Conservation (phyloP, 2,888 invertebrate genomes). For the Drosophila neotestacea region DNA sequence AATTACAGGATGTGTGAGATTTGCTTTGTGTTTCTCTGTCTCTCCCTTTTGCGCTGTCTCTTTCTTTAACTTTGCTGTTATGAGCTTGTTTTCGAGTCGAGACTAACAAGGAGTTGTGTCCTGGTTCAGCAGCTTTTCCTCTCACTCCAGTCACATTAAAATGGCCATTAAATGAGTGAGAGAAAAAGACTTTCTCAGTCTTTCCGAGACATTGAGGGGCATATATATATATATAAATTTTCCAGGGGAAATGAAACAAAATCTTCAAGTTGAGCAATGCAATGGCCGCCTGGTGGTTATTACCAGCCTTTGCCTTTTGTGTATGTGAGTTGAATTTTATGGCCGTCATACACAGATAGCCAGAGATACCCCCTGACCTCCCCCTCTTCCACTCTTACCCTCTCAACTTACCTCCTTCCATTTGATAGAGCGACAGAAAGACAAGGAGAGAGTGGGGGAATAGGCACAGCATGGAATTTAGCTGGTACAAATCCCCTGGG, state of each 20-base stretch:
- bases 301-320: conserved; percentile 40
- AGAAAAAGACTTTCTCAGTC: conserved; percentile 6
- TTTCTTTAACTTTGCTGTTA: neutral
- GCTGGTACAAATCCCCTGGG: conserved; percentile 75
- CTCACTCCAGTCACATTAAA: conserved; percentile 58
- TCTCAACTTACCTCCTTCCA: neutral
- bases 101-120: conserved; percentile 25
- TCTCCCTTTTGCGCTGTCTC: too few relatives aligned
- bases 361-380: conserved; percentile 19
- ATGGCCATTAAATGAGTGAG: conserved; percentile 66
- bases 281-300: conserved; percentile 74
- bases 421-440: too few relatives aligned
- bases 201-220: conserved; percentile 17
- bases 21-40: conserved; percentile 3
- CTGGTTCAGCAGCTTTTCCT: conserved; percentile 2
- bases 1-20: conserved; percentile 38
- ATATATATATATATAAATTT: conserved; percentile 40
- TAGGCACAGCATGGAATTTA: conserved; percentile 44
- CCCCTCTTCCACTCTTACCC: neutral
- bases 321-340: conserved; percentile 76
- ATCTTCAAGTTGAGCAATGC: conserved; percentile 54
- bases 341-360: conserved; percentile 75
- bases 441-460: too few relatives aligned
- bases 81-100: conserved; percentile 15
- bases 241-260: conserved; percentile 38